Evolutionary conservation across 23 tunicate species (phyloP).

Genomic region (Trididemnum clinides): DNA sequence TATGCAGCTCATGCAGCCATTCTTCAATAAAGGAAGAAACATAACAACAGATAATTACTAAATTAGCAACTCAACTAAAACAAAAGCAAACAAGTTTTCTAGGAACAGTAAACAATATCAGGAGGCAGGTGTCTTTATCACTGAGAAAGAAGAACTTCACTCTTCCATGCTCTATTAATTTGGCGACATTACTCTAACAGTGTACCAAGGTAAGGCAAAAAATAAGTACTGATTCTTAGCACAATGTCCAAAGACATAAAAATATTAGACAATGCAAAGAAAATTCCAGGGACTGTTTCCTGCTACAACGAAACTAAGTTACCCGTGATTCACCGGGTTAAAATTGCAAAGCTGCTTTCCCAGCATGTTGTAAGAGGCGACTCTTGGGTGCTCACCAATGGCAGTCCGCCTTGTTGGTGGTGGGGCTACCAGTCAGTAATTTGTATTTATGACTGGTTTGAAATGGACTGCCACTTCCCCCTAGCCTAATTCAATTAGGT

Average conservation of each 20-base stretch:
- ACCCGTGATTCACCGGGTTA: too few relatives aligned
- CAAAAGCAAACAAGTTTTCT: background rate
- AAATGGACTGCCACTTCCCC: too few relatives aligned
- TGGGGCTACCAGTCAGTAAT: too few relatives aligned
- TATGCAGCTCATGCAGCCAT: background rate
- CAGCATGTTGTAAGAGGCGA: too few relatives aligned
- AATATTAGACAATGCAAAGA: background rate
- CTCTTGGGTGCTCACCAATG: too few relatives aligned
- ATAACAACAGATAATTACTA: background rate
- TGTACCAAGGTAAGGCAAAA: background rate
- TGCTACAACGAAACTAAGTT: constrained; percentile 1
- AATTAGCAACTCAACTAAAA: background rate
- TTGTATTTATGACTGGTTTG: too few relatives aligned
- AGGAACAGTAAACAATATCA: background rate
- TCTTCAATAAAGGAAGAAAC: background rate
- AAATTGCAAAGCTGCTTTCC: too few relatives aligned
- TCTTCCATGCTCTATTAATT: background rate
- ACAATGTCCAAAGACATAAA: background rate
- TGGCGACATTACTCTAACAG: background rate
- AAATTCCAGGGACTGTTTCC: background rate
- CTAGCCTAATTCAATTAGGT: too few relatives aligned
- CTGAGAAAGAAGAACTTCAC: background rate
- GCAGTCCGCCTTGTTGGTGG: too few relatives aligned
- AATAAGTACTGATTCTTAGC: background rate
- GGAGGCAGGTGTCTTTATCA: background rate